Percentiles rank a stretch among this genome's conserved stretches.
phyloP scores from a whole-genome alignment of 2,888 invertebrate genomes.

The Antheraea yamamai region DNA sequence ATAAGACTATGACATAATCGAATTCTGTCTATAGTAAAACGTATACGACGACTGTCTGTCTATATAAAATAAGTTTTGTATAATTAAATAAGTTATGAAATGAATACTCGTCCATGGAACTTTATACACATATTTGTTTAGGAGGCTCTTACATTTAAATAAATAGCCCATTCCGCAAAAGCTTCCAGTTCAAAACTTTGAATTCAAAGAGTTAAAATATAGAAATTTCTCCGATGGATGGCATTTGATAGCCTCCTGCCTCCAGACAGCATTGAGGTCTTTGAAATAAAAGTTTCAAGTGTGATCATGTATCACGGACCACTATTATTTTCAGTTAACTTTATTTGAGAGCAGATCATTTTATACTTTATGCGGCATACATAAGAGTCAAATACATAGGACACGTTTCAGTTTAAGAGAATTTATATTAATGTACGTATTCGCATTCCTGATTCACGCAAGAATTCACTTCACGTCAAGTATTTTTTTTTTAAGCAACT shows the following conservation, averaged over 20 bases:
- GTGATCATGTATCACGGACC: conserved; percentile 49
- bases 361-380: conserved; percentile 38
- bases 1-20: background rate
- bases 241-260: conserved; percentile 41
- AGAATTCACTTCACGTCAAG: conserved; percentile 57
- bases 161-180: background rate
- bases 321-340: conserved; percentile 34
- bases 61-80: conserved; percentile 10
- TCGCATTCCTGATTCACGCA: conserved; percentile 52
- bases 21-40: background rate
- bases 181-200: conserved; percentile 21
- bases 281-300: conserved; percentile 63
- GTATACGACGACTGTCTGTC: background rate
- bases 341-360: conserved; percentile 31
- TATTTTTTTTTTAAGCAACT: conserved; percentile 53
- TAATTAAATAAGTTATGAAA: background rate
- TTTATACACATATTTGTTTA: conserved; percentile 1
- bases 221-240: conserved; percentile 38
- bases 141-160: background rate
- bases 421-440: conserved; percentile 46
- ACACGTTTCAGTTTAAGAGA: conserved; percentile 1
- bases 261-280: conserved; percentile 40
- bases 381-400: conserved; percentile 30
- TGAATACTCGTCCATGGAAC: background rate
- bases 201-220: conserved; percentile 36